Evolutionary conservation across 2,797 vertebrate species (phyloP), one percentile per base, ranked within the genome.

Genomic region (Carduelis carduelis): DNA sequence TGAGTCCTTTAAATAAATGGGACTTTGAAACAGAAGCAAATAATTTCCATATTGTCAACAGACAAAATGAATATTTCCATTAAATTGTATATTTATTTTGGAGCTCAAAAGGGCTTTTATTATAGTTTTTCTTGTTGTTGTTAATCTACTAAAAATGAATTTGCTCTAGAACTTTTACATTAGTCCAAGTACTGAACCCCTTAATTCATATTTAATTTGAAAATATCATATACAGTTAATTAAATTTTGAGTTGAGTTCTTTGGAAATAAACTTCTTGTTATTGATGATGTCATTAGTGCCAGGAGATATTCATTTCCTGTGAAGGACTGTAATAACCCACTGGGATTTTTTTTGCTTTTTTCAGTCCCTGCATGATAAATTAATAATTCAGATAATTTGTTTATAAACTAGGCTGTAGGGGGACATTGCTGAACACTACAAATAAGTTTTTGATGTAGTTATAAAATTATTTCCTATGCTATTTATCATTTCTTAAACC

Each of bases 171-270:
- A 88, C 61, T 75, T 39, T 75, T 96, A 72, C 46, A 93, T 96
- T 88, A 96, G 95, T 88, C 79, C 70, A 84, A 85, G 83, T 96
- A 96, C 79, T 97, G 82, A 96, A 89, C 46, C 59, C 60, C 77
- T 92, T 95, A 97, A 97, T 92, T 97, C 94, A 43, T 92, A 96
- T 94, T 98, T 98, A 98, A 98, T 98, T 97, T 92, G 94, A 92
- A 97, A 96, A 95, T 87, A 94, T 92, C 84, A 87, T 90, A 90
- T 93, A 82, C 69, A 89, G 83, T 92, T 97, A 97, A 97, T 90
- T 97, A 96, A 94, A 95, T 97, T 96, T 97, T 95, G 93, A 59
- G 95, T 97, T 97, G 93, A 97, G 93, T 96, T 96, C 94, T 96
- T 95, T 92, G 91, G 75, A 97, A 97, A 95, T 93, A 97, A 97